Base-by-base conservation (phyloP, 64 coral and sea anemone genomes). In the Montipora cactus region DNA sequence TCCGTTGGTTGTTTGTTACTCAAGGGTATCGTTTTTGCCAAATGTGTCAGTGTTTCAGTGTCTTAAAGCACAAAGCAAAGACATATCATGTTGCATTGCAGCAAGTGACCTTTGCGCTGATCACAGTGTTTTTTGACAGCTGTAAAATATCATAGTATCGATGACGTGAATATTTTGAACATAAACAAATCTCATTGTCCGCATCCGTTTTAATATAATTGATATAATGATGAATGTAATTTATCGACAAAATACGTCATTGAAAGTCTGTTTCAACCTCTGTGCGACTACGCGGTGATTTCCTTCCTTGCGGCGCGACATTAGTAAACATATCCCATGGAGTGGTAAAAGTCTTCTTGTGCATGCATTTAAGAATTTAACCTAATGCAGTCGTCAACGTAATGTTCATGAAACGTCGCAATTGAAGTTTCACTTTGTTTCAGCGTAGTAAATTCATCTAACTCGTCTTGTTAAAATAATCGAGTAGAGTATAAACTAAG, bases 81-180 rank as follows among this genome's bases (percentile, higher is more conserved):
- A 37, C 37, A 37, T 37, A 37, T 37, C 37, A 37, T 37, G 37
- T 37, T 37, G 37, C 37, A 57, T 18, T 37, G 11, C 28, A 37
- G 16, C 1, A 20, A 28, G 5, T 71, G 68, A 71, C 68, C 68
- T 71, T 71, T 23, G 68, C 5, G 68, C 76, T 50, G 76, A 47
- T 8, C 13, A 50, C 4, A 1, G 49, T 15, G 7, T 12, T 47
- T 78, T 78, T 7, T 49, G 10, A 78, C 45, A 16, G 44, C 76
- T 78, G 76, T 50, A 78, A 78, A 49, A 78, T 47, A 49, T 78
- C 5, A 5, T 57, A 11, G 76, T 19, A 78, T 78, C 49, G 13
- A 50, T 49, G 76, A 78, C 13, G 76, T n/a, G 47, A 48, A 49
- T 52, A 19, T 50, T 78, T 49, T 78, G 76, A 78, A 78, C 76